phyloP scores from a whole-genome alignment of 1,140 invertebrate species.

The Popillia japonica region DNA sequence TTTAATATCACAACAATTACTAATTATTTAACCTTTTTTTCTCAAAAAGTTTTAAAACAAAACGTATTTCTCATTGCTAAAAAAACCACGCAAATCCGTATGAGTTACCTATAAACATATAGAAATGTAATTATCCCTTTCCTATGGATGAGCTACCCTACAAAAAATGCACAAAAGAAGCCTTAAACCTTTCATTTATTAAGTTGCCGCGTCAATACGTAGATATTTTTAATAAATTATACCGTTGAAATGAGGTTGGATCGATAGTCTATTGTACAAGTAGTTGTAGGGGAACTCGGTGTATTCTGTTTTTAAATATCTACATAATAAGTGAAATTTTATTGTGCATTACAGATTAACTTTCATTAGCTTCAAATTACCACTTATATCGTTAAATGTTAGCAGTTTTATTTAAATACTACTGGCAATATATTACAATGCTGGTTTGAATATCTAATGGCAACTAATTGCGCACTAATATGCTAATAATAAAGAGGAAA shows the following conservation, averaged over 20 bases:
- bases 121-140: too few species aligned
- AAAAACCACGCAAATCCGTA: too few species aligned
- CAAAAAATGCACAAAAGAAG: too few species aligned
- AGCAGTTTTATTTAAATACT: background rate
- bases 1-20: too few species aligned
- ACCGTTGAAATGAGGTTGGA: background rate
- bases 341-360: background rate
- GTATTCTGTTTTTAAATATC: background rate
- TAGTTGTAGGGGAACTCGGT: background rate
- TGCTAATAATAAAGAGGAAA: slow-evolving; percentile 5
- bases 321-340: background rate
- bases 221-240: too few species aligned
- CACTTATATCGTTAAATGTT: background rate
- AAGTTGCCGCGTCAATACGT: too few species aligned
- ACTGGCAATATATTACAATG: background rate
- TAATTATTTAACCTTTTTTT: too few species aligned
- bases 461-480: background rate
- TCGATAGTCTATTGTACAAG: background rate
- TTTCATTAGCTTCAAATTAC: background rate
- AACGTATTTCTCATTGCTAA: too few species aligned
- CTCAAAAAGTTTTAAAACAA: too few species aligned
- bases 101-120: too few species aligned
- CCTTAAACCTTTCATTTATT: too few species aligned
- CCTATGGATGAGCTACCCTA: too few species aligned
- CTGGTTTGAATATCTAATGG: background rate